Base-by-base conservation (phyloP, 92 coral and sea anemone species). In the Heteractis magnifica region DNA sequence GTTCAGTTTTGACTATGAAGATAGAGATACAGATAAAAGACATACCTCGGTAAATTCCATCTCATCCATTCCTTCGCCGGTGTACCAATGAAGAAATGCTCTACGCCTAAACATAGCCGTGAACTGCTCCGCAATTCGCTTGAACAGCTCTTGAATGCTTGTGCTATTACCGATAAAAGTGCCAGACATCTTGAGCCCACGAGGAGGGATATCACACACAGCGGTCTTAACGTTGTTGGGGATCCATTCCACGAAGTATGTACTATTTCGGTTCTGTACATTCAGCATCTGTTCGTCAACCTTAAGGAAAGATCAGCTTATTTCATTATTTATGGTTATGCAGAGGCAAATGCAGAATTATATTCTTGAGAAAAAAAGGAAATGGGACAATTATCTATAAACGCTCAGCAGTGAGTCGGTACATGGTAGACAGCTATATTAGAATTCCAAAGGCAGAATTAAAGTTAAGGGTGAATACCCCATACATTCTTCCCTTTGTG, bases 161-260 rank as follows among this genome's bases (percentile, higher is more conserved):
- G 98, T 94, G 58, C 94, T 92, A 86, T 94, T 94, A 13, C 96
- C 98, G 48, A 94, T 79, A 51, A 94, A 94, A 6, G 98, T 94
- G 26, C 90, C 87, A 10, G 94, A 92, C 98, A 94, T 94, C 90
- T 90, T 94, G 82, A 94, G 96, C 79, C 98, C 98, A 72, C 98
- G 96, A 71, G 98, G 98, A 50, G 98, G 98, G 65, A 94, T 90
- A 85, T 94, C 98, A 49, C 98, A 94, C 53, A 94, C 98, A 86
- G 98, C 98, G 84, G 97, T 95, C 95, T 95, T 95, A n/a, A 95
- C 96, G 79, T 95, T 95, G 89, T 93, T 95, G 51, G 98, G 98
- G 76, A 95, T 95, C 98, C 98, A 95, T 79, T 95, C 98, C 13
- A 95, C 98, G 75, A 95, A 95, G 88, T 95, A 93, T 18, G 93